Evolutionary conservation across 2,797 vertebrate species (phyloP).

Genomic region (Staurois parvus): DNA sequence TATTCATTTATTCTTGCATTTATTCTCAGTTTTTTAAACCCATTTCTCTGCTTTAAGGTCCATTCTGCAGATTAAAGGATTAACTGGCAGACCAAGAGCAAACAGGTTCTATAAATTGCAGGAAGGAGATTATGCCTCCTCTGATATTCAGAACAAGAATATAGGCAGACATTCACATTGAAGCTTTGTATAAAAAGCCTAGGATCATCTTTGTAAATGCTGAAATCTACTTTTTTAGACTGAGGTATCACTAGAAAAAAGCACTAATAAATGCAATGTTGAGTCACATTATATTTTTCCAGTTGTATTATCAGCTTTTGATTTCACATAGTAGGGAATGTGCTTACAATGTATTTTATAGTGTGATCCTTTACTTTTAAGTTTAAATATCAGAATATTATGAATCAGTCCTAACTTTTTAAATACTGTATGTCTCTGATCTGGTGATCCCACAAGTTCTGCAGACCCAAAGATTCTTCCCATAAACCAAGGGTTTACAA

Average conservation of each 20-base stretch:
- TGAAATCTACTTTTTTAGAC: neutral
- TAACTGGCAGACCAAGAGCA: constrained; percentile 29
- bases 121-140: constrained; percentile 21
- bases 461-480: no score
- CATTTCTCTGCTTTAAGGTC: constrained; percentile 21
- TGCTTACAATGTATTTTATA: no score
- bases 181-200: neutral
- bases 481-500: no score
- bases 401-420: no score
- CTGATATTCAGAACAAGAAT: constrained; percentile 8
- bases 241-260: neutral
- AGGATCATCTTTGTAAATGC: neutral
- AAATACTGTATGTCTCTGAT: no score
- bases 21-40: constrained; percentile 28
- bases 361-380: no score
- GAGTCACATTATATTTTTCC: neutral
- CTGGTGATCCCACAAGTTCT: no score
- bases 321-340: neutral
- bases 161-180: neutral
- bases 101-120: constrained; percentile 33
- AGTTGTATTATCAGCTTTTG: no score
- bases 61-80: constrained; percentile 47
- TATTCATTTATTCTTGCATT: constrained; percentile 14
- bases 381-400: no score
- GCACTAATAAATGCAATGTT: neutral